Base-by-base conservation (phyloP, 2,888 invertebrate species). In the Apantesis nais region DNA sequence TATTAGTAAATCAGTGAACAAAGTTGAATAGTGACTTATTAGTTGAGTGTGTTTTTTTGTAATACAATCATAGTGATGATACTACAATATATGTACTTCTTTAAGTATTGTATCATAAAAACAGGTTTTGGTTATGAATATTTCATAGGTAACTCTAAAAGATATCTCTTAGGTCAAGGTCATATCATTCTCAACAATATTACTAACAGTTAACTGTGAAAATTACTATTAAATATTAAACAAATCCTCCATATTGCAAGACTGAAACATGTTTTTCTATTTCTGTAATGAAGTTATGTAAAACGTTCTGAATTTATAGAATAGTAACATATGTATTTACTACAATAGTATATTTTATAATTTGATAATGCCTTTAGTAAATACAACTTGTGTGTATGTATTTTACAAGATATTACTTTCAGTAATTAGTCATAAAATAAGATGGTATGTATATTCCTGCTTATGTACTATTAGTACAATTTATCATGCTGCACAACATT, bases 101-200 rank as follows among this genome's bases (percentile, higher is more conserved):
- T 25, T 14, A 55, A 55, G 25, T 67, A 62, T 55, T 64, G 52
- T 61, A 70, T 73, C 68, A 77, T 62, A 70, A 70, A 82, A 89
- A 88, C 89, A 68, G 81, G 88, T 86, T 85, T 80, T 76, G 73
- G 73, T 75, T 71, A 78, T 70, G 74, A 71, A 81, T 79, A 31
- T 55, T 14, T 58, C 29, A 29, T 29, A n/a, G 31, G 72, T 74
- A 82, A 76, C 78, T 81, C 73, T 77, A 83, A 76, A 86, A 86
- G 89, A 89, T 86, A 84, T 77, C 85, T 77, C 85, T 84, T 75
- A 78, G 88, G 86, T 90, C 90, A 90, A 74, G 89, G 89, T 75
- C 86, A 85, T 70, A 31, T 63, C 3, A 12, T 41, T 63, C 29
- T 41, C 25, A 44, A 22, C 29, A 63, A 29, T 63, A 44, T 44